Evolutionary conservation across 2,113 vertebrate genomes (phyloP).

Genomic region (Pristiophorus japonicus): DNA sequence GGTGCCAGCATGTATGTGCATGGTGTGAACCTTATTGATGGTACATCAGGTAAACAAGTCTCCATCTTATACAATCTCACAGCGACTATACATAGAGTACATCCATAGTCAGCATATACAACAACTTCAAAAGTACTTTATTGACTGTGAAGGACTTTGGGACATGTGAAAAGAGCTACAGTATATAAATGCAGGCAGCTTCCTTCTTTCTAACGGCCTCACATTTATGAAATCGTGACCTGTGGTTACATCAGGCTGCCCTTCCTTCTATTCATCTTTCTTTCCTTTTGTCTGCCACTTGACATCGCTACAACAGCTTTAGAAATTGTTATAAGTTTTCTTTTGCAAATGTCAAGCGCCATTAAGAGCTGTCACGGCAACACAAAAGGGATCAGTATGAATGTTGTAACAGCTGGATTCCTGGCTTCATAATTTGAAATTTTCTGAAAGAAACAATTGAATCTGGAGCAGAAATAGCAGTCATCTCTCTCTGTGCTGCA

Average conservation of each 20-base stretch:
- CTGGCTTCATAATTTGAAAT: background rate
- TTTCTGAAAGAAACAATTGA: background rate
- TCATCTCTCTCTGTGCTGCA: background rate
- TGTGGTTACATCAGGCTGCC: background rate
- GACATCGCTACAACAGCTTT: slow-evolving; percentile 23
- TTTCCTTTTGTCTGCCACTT: background rate
- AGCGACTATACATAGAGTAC: too few relatives aligned
- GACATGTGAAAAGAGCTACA: background rate
- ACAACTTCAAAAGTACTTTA: background rate
- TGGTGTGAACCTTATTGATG: too few relatives aligned
- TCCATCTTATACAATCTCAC: too few relatives aligned
- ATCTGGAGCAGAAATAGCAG: background rate
- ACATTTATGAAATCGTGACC: background rate
- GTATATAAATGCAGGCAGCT: background rate
- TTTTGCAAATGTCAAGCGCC: background rate
- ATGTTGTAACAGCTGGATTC: background rate
- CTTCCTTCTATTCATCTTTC: background rate
- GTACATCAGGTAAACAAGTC: too few relatives aligned
- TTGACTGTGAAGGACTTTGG: background rate
- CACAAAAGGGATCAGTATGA: slow-evolving; percentile 1
- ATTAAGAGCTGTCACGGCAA: slow-evolving; percentile 12
- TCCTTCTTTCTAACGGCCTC: background rate
- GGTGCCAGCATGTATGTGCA: too few relatives aligned
- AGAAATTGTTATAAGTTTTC: background rate
- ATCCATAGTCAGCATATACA: too few relatives aligned